Evolutionary conservation across 2,888 invertebrate genomes (phyloP), one percentile per base, ranked within the genome.

Genomic region (Aporophyla lueneburgensis): DNA sequence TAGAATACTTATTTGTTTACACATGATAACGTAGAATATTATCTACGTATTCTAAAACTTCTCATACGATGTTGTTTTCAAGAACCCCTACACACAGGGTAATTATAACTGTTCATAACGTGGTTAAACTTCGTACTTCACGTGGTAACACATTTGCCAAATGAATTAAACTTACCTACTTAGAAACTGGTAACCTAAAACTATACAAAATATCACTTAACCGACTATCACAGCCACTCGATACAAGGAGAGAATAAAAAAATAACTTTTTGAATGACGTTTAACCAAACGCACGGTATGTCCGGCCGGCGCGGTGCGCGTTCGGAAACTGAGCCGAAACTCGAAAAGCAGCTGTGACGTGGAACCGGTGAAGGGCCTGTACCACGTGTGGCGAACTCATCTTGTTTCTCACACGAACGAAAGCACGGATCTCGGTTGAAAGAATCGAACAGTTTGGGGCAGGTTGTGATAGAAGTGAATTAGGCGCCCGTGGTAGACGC

Each of bases 161-260:
- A 81, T 73, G 71, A 78, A 68, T 59, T 19, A 79, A 85, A 92
- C 93, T 93, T 85, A 93, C 93, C 92, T 78, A 68, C 77, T 85
- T 77, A 88, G 81, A 74, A 87, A 83, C 71, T 71, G 65, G 76
- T 88, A 80, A 88, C 69, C 87, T 82, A 86, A 74, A 88, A 89
- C 89, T 91, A 90, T 87, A 85, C 71, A 90, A 91, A 92, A 89
- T 93, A 93, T 90, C 93, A 93, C 93, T 92, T 89, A 88, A 85
- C 74, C 72, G 89, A 89, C 88, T 89, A 92, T 92, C 92, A 94
- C 94, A 94, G 94, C 89, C 93, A 93, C 93, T 88, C 76, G 86
- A 81, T 84, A 83, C 62, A 85, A 77, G 74, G 76, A 83, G 58
- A 75, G 51, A 69, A 74, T 68, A 85, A 86, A 84, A 88, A 88